Percentiles rank a stretch among this genome's conserved stretches.
Evolutionary conservation across 2,113 vertebrate genomes (phyloP).

Genomic region (Mormyrus lacerda): DNA sequence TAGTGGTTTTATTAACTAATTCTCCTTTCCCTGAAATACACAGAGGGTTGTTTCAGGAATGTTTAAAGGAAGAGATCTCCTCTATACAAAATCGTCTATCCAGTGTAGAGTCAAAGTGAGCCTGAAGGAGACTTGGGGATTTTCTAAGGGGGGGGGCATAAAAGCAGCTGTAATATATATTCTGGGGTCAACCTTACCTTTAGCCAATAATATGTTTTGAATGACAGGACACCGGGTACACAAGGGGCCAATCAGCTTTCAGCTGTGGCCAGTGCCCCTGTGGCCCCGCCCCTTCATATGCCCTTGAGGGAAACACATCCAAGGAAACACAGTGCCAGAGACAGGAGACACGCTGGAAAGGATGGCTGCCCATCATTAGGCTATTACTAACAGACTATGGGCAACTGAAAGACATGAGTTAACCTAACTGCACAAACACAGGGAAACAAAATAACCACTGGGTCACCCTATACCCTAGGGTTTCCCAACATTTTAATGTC

Average conservation of each 20-base stretch:
- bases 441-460: neutral
- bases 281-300: neutral
- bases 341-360: neutral
- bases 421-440: neutral
- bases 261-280: neutral
- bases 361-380: neutral
- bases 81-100: neutral
- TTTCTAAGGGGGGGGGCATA: neutral
- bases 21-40: neutral
- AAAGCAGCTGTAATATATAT: neutral
- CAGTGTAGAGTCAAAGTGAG: neutral
- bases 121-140: neutral
- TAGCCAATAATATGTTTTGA: neutral
- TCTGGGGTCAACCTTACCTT: neutral
- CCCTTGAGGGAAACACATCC: neutral
- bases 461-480: neutral
- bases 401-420: neutral
- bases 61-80: neutral
- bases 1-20: neutral
- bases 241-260: neutral
- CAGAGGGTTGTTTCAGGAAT: neutral
- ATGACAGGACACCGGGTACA: neutral
- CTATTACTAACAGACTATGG: neutral
- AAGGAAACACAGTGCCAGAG: too few relatives aligned
- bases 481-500: neutral